Conservation (phyloP, 2,888 invertebrate species). For the Amphipyra tragopoginis region DNA sequence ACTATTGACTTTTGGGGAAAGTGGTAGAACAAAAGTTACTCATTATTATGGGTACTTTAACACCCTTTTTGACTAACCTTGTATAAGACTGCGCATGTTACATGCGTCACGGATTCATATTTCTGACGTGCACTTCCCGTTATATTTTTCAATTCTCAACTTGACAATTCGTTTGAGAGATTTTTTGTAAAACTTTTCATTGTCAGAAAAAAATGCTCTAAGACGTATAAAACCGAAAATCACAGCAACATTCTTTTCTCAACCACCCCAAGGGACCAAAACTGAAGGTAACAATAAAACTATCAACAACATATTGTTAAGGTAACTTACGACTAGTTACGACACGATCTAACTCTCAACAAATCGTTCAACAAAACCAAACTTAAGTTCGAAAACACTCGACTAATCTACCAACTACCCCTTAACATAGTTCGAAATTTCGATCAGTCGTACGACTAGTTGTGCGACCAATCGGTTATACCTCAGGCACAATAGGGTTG, state of each 20-base stretch:
- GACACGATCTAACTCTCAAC: conserved; percentile 27
- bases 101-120: too few relatives aligned
- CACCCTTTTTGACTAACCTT: too few relatives aligned
- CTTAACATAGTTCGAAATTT: conserved; percentile 1
- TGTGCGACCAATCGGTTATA: conserved; percentile 62
- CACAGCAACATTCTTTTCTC: conserved; percentile 15
- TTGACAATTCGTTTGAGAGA: too few relatives aligned
- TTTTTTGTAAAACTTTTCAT: too few relatives aligned
- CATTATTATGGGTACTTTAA: too few relatives aligned
- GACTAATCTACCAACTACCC: conserved; percentile 20
- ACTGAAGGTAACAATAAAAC: conserved; percentile 57
- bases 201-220: not conserved
- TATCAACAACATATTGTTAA: conserved; percentile 62
- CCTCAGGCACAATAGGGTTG: conserved; percentile 67
- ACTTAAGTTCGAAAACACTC: not conserved
- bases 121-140: too few relatives aligned
- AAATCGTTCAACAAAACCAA: conserved; percentile 30
- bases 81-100: too few relatives aligned
- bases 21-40: too few relatives aligned
- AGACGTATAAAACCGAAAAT: conserved; percentile 1
- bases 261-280: conserved; percentile 17
- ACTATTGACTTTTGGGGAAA: too few relatives aligned
- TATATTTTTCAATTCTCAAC: too few relatives aligned
- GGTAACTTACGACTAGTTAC: conserved; percentile 37
- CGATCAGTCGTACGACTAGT: conserved; percentile 48